Base-by-base conservation (phyloP, 2,797 vertebrate genomes). In the Parauchenoglanis punctatus region DNA sequence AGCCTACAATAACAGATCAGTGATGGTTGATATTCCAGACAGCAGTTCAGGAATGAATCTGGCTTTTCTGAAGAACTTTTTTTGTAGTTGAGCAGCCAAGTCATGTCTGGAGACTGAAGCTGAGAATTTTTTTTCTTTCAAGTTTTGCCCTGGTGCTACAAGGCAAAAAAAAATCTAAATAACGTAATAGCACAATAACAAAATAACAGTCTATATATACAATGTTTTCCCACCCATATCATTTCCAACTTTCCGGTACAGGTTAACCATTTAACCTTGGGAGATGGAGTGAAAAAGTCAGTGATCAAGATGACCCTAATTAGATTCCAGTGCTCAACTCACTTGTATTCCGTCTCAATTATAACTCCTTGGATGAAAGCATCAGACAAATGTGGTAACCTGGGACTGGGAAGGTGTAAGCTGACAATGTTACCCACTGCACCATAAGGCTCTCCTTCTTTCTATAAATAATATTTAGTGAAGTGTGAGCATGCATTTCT, bases 21-120 rank as follows among this genome's bases (percentile, higher is more conserved):
- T 46, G 23, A 73, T 12, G 8, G 20, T 46, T 46, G 25, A n/a
- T 75, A 75, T 23, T 77, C 65, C 20, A 80, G 67, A 84, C 31
- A 77, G 61, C 59, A 46, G 49, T 72, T 25, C 65, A 65, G 75
- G 25, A 58, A 46, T 72, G 20, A 52, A 56, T 86, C 80, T 81
- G 20, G 35, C 56, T 89, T 25, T 83, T 70, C 35, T 40, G 31
- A 72, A 44, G 35, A 35, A 20, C 15, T 40, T 70, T 40, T 70
- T 70, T 17, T 70, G 3, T 20, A 70, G 6, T 35, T 70, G n/a
- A 65, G n/a, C 25, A 28, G n/a, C n/a, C 63, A 65, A 12, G 63
- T 15, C 63, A 65, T 28, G 63, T 65, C n/a, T 65, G 63, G 3
- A 65, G 28, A 67, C 65, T 31, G 28, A 31, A 65, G 58, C 23